phyloP scores from a whole-genome alignment of 2,113 vertebrate species.

The Psophia crepitans region DNA sequence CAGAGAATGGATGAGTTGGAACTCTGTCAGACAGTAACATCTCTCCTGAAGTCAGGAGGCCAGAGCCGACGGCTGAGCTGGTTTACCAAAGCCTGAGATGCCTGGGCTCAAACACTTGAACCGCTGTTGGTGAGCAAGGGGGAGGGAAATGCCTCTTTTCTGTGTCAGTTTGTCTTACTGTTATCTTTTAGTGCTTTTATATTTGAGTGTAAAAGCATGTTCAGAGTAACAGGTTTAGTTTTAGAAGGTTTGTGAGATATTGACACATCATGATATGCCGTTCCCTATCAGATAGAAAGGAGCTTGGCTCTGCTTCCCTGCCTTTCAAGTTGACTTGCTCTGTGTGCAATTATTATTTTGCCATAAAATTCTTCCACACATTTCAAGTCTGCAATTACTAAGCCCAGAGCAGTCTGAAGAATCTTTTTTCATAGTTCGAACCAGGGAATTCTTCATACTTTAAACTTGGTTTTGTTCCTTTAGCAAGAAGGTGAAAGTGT shows the following conservation, averaged over 20 bases:
- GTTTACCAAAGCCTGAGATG: fast-evolving
- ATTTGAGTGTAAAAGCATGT: neutral
- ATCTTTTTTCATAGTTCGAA: neutral
- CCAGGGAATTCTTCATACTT: neutral
- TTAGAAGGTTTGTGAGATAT: neutral
- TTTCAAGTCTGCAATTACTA: neutral
- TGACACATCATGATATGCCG: neutral
- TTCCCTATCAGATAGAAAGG: neutral
- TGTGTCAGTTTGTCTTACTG: neutral
- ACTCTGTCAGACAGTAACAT: neutral
- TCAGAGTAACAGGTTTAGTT: neutral
- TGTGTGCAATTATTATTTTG: neutral
- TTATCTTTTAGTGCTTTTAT: neutral
- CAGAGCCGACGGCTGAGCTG: neutral
- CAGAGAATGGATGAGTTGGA: neutral
- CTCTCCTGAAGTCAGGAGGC: neutral
- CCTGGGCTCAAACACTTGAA: neutral
- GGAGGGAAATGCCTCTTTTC: neutral
- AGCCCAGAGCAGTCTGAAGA: neutral
- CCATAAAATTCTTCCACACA: fast-evolving
- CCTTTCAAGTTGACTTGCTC: neutral
- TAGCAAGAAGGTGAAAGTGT: neutral
- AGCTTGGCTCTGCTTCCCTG: neutral
- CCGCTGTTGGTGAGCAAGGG: too few relatives aligned
- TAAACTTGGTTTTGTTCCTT: neutral